Evolutionary conservation across 2,113 vertebrate species (phyloP), one percentile per base, ranked within the genome.

Genomic region (Chrysemys picta): DNA sequence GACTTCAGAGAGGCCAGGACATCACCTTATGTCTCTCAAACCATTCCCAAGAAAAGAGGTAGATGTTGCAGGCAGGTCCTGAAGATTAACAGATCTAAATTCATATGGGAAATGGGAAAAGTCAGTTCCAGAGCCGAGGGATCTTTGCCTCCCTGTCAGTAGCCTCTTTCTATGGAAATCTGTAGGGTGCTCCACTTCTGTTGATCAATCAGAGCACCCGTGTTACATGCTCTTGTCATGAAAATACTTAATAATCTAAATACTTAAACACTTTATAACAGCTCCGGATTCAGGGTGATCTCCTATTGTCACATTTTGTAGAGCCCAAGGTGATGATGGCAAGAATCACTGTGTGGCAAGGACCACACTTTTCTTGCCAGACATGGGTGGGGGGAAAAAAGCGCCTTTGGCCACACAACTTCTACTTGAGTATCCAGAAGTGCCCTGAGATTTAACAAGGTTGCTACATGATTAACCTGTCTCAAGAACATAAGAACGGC

Each of bases 231-330:
- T 59, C 78, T 69, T 50, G 72, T 24, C 29, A 10, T 91, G 52
- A 13, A 75, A 59, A 5, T 21, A 29, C 0, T 0, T 88, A 54
- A 6, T 31, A 45, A 35, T n/a, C n/a, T n/a, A n/a, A n/a, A n/a
- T n/a, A n/a, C n/a, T n/a, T n/a, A n/a, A n/a, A n/a, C n/a, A 85
- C 94, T 86, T 85, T 93, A 88, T 8, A 72, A 29, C 88, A 0
- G 1, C 53, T 88, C 38, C 49, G 84, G 38, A 80, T 88, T 93
- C 49, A 45, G 53, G 52, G 52, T 86, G 82, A 52, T 22, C 19
- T 10, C 45, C 1, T 25, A 8, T 1, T 84, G 35, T 45, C 35
- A 45, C 49, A 29, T 92, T 62, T 14, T 81, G 59, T 31, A n/a
- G 35, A 24, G 6, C 22, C 78, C 38, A 31, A 79, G 31, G 5